Evolutionary conservation across 2,888 invertebrate genomes (phyloP).

Genomic region (Pyrochroa serraticornis): DNA sequence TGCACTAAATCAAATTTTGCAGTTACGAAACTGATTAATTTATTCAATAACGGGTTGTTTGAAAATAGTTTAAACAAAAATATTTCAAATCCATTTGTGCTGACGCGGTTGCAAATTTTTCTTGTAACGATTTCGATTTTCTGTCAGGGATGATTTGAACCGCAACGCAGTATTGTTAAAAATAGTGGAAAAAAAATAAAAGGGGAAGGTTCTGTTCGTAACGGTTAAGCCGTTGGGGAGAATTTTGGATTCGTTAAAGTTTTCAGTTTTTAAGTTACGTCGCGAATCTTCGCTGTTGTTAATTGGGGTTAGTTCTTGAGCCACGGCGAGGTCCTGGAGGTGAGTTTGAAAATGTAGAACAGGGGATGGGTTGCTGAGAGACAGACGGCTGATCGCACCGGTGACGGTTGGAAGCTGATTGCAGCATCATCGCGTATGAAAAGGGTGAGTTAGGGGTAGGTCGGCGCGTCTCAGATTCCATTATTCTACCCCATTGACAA

Average conservation of each 20-base stretch:
- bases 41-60: too few relatives aligned
- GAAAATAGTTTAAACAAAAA: too few relatives aligned
- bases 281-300: neutral
- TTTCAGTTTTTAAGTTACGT: too few relatives aligned
- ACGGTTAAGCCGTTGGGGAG: neutral
- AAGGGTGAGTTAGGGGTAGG: conserved; percentile 57
- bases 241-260: neutral
- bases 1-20: too few relatives aligned
- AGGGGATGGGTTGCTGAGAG: conserved; percentile 22
- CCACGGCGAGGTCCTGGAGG: too few relatives aligned
- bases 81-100: too few relatives aligned
- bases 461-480: conserved; percentile 58
- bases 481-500: conserved; percentile 58
- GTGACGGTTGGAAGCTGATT: conserved; percentile 42
- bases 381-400: conserved; percentile 29
- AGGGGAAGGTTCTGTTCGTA: neutral
- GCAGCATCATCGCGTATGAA: conserved; percentile 57
- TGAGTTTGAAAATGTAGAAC: neutral
- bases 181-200: too few relatives aligned
- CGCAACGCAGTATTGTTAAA: too few relatives aligned
- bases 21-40: too few relatives aligned
- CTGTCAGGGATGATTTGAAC: too few relatives aligned
- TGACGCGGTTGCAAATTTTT: too few relatives aligned
- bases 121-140: too few relatives aligned
- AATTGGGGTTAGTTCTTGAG: neutral